phyloP scores from a whole-genome alignment of 2,888 invertebrate genomes.

The Eupithecia subumbrata region DNA sequence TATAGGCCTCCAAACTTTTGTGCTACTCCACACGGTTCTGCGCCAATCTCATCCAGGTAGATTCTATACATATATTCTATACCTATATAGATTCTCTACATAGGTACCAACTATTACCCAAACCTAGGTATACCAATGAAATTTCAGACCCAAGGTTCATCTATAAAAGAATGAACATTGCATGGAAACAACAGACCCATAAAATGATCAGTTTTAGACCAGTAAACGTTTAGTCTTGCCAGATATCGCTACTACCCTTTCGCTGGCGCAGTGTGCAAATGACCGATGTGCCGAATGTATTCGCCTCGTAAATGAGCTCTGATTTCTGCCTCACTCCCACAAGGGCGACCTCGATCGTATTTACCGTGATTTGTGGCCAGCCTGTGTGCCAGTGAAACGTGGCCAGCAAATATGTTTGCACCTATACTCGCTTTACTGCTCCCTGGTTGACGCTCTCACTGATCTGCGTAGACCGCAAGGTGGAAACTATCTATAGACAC shows the following conservation, averaged over 20 bases:
- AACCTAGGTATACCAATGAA: too few relatives aligned
- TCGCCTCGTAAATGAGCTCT: background rate
- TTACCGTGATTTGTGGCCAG: background rate
- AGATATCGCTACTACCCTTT: background rate
- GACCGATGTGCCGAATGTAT: background rate
- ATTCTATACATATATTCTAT: too few relatives aligned
- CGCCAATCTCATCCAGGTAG: too few relatives aligned
- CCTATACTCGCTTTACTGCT: slow-evolving; percentile 1
- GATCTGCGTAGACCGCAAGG: slow-evolving; percentile 1
- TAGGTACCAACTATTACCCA: too few relatives aligned
- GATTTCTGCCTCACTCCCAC: background rate
- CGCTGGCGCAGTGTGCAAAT: background rate
- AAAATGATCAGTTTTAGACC: background rate
- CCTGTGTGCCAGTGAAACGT: background rate
- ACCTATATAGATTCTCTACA: too few relatives aligned
- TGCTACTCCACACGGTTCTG: too few relatives aligned
- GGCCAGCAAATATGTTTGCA: background rate
- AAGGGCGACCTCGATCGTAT: background rate
- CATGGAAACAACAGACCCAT: background rate
- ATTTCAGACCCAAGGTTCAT: too few relatives aligned
- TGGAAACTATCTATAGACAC: background rate
- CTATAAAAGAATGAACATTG: background rate
- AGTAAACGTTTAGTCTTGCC: background rate
- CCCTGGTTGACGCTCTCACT: background rate
- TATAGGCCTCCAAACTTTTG: too few relatives aligned